Evolutionary conservation across 1,140 invertebrate genomes (phyloP).

Genomic region (Cydia fagiglandana): DNA sequence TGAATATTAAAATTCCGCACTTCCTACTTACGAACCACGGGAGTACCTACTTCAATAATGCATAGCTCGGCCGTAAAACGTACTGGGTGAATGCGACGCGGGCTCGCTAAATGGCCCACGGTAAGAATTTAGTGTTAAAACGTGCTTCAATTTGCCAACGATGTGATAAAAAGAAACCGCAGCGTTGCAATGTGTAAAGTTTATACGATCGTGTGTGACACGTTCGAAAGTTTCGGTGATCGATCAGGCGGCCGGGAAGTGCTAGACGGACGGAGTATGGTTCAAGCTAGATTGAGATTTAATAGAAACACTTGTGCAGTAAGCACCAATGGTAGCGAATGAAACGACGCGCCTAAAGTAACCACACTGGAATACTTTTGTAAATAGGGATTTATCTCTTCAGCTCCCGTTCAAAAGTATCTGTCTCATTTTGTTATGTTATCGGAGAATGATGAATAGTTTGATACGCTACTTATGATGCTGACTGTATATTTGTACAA

Average conservation of each 20-base stretch:
- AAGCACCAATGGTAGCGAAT: too few relatives aligned
- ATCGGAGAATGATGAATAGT: too few relatives aligned
- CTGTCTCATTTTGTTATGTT: too few relatives aligned
- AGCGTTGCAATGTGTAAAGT: constrained; percentile 41
- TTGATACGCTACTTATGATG: too few relatives aligned
- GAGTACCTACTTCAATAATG: constrained; percentile 57
- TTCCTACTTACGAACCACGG: constrained; percentile 44
- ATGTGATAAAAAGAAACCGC: constrained; percentile 62
- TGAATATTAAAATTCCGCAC: constrained; percentile 55
- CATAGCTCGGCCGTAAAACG: constrained; percentile 62
- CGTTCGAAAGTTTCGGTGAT: constrained; percentile 24
- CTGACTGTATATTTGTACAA: too few relatives aligned
- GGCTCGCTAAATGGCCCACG: constrained; percentile 63
- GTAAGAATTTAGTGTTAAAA: constrained; percentile 63
- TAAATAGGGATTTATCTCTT: too few relatives aligned
- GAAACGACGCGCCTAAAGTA: too few relatives aligned
- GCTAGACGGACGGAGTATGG: neutral
- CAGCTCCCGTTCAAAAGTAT: too few relatives aligned
- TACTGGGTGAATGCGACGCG: constrained; percentile 51
- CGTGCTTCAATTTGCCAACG: constrained; percentile 65
- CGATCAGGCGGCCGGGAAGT: constrained; percentile 8
- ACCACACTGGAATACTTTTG: too few relatives aligned
- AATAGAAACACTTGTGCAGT: neutral
- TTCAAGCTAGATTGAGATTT: neutral
- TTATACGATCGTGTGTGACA: constrained; percentile 30